Base-by-base conservation (phyloP, 2,113 vertebrate species). In the Lampris megalopsis region DNA sequence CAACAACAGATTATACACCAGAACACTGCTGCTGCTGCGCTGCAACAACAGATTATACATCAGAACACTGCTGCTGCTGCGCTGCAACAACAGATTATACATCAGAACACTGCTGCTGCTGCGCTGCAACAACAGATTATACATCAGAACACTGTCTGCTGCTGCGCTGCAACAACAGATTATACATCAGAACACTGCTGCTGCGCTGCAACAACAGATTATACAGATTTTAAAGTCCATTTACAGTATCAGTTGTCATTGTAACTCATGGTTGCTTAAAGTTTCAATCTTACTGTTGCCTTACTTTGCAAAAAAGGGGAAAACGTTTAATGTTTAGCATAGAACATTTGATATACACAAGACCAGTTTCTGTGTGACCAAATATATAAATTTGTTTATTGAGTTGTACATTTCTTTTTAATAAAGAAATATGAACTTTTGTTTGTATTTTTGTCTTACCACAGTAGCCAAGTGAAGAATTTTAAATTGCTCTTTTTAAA, bases 221-320 rank as follows among this genome's bases (percentile, higher is more conserved):
- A 24, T 10, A 52, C 49, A 52, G 24, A 24, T 24, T 24, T 52
- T 10, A 52, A 7, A 41, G 47, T 54, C 57, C 63, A 80, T 70
- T 68, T 36, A 7, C 54, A 77, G 38, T 58, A 68, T 77, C 40
- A 3, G 38, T 38, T 59, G 13, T 53, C 13, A 9, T 7, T 6
- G 24, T 35, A 37, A 49, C 56, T 49, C 9, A 68, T 11, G 64
- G 49, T 82, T 80, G 69, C 52, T 86, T 63, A 80, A 24, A 24
- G 54, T 42, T 79, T 71, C 42, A 66, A 81, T 59, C 63, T 59
- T 47, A 82, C 58, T 63, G 80, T 82, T 92, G 92, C 92, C 91
- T 93, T 93, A 91, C 66, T 63, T 63, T 68, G 84, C 36, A 43
- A 63, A 70, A 73, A 73, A 6, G 68, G 24, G 24, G 24, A 24